Base-by-base conservation (phyloP, 2,888 invertebrate genomes). In the Hedychridium roseum region DNA sequence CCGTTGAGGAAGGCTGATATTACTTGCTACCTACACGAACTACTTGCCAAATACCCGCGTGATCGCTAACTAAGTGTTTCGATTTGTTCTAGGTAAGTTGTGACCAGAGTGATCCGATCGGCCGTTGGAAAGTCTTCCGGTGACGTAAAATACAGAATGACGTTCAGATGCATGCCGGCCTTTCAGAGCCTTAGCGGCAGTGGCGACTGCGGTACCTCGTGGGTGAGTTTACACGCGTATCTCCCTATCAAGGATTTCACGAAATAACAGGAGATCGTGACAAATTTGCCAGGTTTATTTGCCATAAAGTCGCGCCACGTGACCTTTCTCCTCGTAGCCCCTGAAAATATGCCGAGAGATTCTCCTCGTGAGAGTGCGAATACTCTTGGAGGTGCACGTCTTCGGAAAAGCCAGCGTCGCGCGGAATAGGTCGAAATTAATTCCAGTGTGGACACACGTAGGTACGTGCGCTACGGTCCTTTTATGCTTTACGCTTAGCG, bases 51-150 rank as follows among this genome's bases (percentile, higher is more conserved):
- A 20, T 41, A 7, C 6, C 16, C 43, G 12, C 31, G 45, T 21
- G 71, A 82, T 82, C 80, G 79, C 83, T 84, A 84, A 83, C 81
- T 83, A 81, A 79, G 83, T 82, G 82, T 84, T 84, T 84, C 74
- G 82, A 80, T 81, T 84, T 83, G 82, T 84, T 85, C 82, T 84
- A 85, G 85, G 85, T 85, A 85, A 85, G 85, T 84, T 83, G 85
- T 84, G 83, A 84, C 79, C 82, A 80, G 78, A 80, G 66, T 66
- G 63, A 51, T 47, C 46, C 50, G 57, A 43, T 70, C 64, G 62
- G 59, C 53, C 38, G 57, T 58, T 65, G 61, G 53, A 58, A 54
- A 64, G 44, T 58, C 57, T 54, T 62, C 61, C 60, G 58, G 53
- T 60, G 59, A n/a, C n/a, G 60, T 64, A 54, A 56, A 54, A 51